Base-by-base conservation (phyloP, 1,140 invertebrate genomes). In the Drosophila gunungcola region DNA sequence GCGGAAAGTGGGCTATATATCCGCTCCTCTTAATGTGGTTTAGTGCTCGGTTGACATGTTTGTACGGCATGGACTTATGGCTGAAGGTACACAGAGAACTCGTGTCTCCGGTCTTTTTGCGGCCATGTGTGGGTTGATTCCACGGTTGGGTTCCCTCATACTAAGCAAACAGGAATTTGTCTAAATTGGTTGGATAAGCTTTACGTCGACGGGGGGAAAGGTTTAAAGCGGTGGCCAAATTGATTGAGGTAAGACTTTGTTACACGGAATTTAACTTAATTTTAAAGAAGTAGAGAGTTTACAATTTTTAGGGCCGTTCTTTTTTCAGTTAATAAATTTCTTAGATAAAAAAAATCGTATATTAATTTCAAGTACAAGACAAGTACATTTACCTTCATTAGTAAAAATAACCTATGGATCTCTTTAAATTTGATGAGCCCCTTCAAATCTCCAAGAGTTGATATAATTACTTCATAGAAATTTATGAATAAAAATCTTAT, bases 11-110 rank as follows among this genome's bases (percentile, higher is more conserved):
- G 29, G 60, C 11, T 49, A 70, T 57, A 69, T 68, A 52, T 41
- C 21, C 38, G 67, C 43, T 70, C 29, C 67, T 70, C 51, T 39
- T 70, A 70, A 70, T 70, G 67, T 70, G 67, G 67, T 70, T 70
- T 70, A 70, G 67, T 70, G 64, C 67, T 70, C 32, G 67, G 67
- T 70, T 70, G 67, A 70, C 67, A 70, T 70, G 67, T 70, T 70
- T 70, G 67, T 70, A 57, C 65, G 67, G 21, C 51, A 36, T 49
- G 67, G 67, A 70, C 67, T 70, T 70, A 70, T 70, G 67, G 67
- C 51, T 68, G 51, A 57, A 70, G 51, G 64, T 57, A 70, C 64
- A 70, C 65, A 41, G 42, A 55, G 65, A 70, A 69, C 67, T 70
- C 46, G 43, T 70, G 67, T 70, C 63, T 68, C 48, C 41, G n/a